Evolutionary conservation across 2,797 vertebrate genomes (phyloP).

Genomic region (Eulemur rubriventer): DNA sequence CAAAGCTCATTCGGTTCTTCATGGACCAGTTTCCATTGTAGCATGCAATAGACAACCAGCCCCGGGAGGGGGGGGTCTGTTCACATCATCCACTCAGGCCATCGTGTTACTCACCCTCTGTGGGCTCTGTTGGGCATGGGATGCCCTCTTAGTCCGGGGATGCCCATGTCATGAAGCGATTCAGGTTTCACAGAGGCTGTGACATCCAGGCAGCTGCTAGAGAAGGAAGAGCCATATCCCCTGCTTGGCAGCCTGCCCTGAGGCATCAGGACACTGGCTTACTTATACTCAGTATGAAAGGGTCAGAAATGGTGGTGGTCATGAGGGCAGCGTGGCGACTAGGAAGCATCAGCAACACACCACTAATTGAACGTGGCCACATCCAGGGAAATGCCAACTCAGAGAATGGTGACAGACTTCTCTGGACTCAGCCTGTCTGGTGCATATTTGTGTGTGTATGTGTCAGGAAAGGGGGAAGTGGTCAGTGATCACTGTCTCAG

Average conservation of each 20-base stretch:
- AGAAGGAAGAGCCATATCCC: too few relatives aligned
- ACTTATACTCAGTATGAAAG: background rate
- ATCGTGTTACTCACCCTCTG: too few relatives aligned
- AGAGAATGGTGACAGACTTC: background rate
- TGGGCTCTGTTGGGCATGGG: background rate
- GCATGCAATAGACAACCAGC: background rate
- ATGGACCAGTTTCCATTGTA: background rate
- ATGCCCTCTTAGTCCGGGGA: background rate
- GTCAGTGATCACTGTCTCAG: background rate
- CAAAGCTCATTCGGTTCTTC: background rate
- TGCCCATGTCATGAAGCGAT: background rate
- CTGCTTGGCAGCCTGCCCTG: background rate
- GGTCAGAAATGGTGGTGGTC: background rate
- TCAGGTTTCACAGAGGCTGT: background rate
- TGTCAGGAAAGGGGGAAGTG: background rate
- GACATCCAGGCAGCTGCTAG: too few relatives aligned
- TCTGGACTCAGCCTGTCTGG: background rate
- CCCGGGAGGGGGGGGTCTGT: too few relatives aligned
- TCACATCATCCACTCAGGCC: background rate
- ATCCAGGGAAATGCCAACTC: background rate
- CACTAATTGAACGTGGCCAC: accelerated
- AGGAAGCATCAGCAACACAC: background rate
- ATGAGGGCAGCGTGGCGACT: background rate
- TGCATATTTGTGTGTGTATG: background rate
- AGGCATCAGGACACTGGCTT: background rate